Evolutionary conservation across 2,113 vertebrate genomes (phyloP), one percentile per base, ranked within the genome.

Genomic region (Polypterus senegalus): DNA sequence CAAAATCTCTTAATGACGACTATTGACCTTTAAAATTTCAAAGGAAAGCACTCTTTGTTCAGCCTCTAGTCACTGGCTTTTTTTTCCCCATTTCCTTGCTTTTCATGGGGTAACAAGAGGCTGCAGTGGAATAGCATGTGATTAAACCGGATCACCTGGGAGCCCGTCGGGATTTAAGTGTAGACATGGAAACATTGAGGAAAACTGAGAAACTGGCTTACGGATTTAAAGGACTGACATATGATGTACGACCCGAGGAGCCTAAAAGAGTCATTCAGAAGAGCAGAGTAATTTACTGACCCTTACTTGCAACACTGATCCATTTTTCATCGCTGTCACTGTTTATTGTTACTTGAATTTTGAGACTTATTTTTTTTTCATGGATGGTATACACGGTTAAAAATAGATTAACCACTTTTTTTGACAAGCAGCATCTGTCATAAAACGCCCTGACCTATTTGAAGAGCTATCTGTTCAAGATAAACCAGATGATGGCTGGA

Each of bases 281-380:
- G 58, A 71, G 58, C 67, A 60, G 55, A 62, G 65, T 69, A 57
- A 74, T 73, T 76, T 72, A 68, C 54, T 63, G 58, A 47, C 58
- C 44, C 64, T 66, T 54, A 68, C 44, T 47, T 66, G 57, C 69
- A 73, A 69, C 61, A 63, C 51, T 5, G 9, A 51, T 69, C 62
- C 66, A 58, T 69, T 80, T 76, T 75, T 76, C 62, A 48, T 70
- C 59, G 73, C 49, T 70, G 46, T 73, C 72, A 65, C 56, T 54
- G 2, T 68, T 70, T 73, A 48, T 49, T 55, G 62, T 67, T 27
- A 5, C 8, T 73, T 61, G 57, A 53, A 61, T 71, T 74, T 71
- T 64, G 54, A 60, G 65, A 9, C 60, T 63, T 64, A 51, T 1
- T 48, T 46, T 47, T 58, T 57, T 48, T 5, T 47, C 57, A 8